A percentile compares a stretch with the other conserved stretches of the same genome.
Evolutionary conservation across 92 coral and sea anemone species (phyloP).

Genomic region (Chrysogorgia sp.): DNA sequence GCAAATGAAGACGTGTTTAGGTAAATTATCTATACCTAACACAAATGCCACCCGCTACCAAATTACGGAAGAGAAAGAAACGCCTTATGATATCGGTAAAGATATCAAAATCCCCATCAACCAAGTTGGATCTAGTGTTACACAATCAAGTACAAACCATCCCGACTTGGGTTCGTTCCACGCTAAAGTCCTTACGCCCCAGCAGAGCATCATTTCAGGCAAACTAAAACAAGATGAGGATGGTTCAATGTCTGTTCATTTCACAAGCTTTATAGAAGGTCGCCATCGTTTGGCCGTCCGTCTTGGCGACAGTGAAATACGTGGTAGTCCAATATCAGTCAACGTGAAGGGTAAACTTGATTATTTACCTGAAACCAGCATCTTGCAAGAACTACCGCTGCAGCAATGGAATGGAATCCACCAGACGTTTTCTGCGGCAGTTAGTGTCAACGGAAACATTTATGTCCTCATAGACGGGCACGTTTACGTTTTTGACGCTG

Average conservation of each 20-base stretch:
- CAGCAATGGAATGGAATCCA: not conserved
- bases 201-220: conserved; percentile 18
- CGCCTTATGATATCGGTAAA: conserved; percentile 26
- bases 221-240: conserved; percentile 15
- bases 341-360: conserved; percentile 17
- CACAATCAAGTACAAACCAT: not conserved
- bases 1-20: conserved; percentile 21
- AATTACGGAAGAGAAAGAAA: conserved; percentile 4
- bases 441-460: conserved; percentile 17
- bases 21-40: conserved; percentile 6
- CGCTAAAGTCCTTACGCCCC: conserved; percentile 21
- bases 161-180: conserved; percentile 18
- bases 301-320: conserved; percentile 1
- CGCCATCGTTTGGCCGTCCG: conserved; percentile 37
- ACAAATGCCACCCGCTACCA: not conserved
- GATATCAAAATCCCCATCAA: not conserved
- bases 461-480: not conserved
- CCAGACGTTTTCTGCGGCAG: not conserved
- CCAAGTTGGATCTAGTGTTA: not conserved
- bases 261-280: conserved; percentile 12
- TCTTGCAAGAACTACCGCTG: conserved; percentile 12
- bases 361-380: conserved; percentile 19
- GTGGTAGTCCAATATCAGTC: conserved; percentile 26
- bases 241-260: conserved; percentile 18
- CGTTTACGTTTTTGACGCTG: conserved; percentile 17